These are phyloP conservation scores for Actenoides lindsayi DNA, from an alignment of 2,113 vertebrate genomes.

Conservation along the genomic window DNA sequence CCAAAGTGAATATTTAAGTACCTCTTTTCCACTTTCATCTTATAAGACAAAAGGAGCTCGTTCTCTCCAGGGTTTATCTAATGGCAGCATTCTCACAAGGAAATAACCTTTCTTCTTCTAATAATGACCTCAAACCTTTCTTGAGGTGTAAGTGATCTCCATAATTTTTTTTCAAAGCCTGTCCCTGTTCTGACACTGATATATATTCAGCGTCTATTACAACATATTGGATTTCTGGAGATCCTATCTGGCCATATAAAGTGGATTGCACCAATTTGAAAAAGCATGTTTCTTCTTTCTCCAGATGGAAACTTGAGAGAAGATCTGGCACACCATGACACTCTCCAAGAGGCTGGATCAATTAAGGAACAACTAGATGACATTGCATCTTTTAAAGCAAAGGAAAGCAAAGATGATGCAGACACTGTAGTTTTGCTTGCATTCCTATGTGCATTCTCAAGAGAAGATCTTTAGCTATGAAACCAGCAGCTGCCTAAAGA, in stretches of 20 bases:
- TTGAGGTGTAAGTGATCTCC: neutral
- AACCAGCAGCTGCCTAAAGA: neutral
- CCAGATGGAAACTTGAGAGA: neutral
- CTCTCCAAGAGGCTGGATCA: neutral
- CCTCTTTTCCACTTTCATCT: slow-evolving; percentile 4
- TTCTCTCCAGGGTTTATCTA: neutral
- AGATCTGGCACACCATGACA: neutral
- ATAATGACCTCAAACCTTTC: neutral
- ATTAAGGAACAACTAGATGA: neutral
- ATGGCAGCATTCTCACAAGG: neutral
- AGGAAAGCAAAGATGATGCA: neutral
- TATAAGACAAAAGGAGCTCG: slow-evolving; percentile 22
- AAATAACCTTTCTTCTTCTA: neutral
- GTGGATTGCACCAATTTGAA: neutral
- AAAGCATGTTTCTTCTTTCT: neutral
- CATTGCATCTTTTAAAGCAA: neutral
- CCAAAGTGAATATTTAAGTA: slow-evolving; percentile 1
- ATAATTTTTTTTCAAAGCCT: neutral
- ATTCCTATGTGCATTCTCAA: neutral
- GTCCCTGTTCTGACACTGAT: neutral
- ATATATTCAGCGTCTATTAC: neutral
- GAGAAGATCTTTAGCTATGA: neutral
- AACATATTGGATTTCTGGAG: neutral
- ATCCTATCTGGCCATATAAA: neutral
- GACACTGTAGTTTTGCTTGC: neutral